Evolutionary conservation across 2,888 invertebrate genomes (phyloP), one percentile per base, ranked within the genome.

Genomic region (Bellardia pandia): DNA sequence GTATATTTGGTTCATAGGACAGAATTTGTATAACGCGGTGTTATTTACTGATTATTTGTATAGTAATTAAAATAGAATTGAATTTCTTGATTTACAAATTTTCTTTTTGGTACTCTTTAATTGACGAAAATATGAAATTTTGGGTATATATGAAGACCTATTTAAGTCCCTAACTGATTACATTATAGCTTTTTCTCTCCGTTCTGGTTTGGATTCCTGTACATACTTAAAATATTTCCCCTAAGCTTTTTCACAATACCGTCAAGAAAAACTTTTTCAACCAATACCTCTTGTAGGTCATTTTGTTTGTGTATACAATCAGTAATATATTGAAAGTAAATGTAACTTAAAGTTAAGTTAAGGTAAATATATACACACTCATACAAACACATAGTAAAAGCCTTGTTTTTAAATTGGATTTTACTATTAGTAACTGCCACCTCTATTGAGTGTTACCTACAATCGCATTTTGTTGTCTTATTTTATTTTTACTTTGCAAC

Each of bases 351-450:
- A 23, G 23, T 64, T n/a, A n/a, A n/a, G 62, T 64, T 37, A 64
- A 37, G 37, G n/a, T 64, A 64, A 33, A 64, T 45, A 64, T n/a
- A 58, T 37, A 6, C 37, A 5, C 37, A 37, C 5, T 0, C 37
- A 37, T 37, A 71, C 14, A n/a, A 11, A 23, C 48, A 76, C n/a
- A 74, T 23, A 51, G 7, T 60, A 78, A 84, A 66, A 66, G 66
- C 53, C 72, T 72, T 72, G 77, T 74, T 42, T 78, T 84, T 72
- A 84, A 84, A 78, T 84, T 78, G 84, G 72, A 78, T 84, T 84
- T 78, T 72, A 66, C 78, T 76, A 77, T 81, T 68, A 81, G 81
- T 81, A 79, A 40, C 79, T 64, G 53, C 53, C 62, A 77, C 37
- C 75, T 48, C n/a, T 60, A 62, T 48, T 40, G 48, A 66, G 13